A percentile compares a stretch with the other conserved stretches of the same genome.
Evolutionary conservation across 1,140 invertebrate species (phyloP).

Genomic region (Scaptomyza montana): DNA sequence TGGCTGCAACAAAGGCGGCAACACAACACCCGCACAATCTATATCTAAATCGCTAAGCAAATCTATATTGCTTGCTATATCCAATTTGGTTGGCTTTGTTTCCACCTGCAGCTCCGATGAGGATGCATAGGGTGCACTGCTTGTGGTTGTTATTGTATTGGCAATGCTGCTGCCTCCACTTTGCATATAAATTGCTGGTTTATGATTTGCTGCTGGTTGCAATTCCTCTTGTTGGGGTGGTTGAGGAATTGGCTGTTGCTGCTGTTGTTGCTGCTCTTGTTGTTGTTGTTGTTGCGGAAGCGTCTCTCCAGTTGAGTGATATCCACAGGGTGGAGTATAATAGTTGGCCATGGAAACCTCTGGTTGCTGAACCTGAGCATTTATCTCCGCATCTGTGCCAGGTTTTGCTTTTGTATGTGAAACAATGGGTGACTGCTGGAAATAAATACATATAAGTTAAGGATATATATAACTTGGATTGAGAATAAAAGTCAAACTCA

Average conservation of each 20-base stretch:
- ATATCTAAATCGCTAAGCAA: conserved; percentile 88
- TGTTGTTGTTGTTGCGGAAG: conserved; percentile 10
- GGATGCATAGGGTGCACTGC: conserved; percentile 67
- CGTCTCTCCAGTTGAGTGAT: conserved; percentile 51
- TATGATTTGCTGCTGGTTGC: conserved; percentile 10
- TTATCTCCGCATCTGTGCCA: neutral
- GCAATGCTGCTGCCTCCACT: conserved; percentile 68
- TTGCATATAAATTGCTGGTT: conserved; percentile 72
- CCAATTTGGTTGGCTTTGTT: conserved; percentile 28
- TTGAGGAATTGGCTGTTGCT: conserved; percentile 40
- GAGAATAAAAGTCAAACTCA: conserved; percentile 36
- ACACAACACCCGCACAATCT: conserved; percentile 86
- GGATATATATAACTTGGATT: neutral
- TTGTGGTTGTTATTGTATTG: conserved; percentile 74
- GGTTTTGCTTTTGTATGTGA: conserved; percentile 67
- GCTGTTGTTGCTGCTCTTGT: conserved; percentile 9
- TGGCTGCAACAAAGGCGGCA: conserved; percentile 67
- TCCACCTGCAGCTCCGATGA: conserved; percentile 39
- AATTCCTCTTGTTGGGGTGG: conserved; percentile 5
- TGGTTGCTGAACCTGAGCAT: conserved; percentile 2
- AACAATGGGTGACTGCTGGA: conserved; percentile 67
- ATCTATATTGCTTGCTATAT: conserved; percentile 87
- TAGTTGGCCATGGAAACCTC: conserved; percentile 45
- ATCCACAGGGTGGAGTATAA: conserved; percentile 75
- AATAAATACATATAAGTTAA: neutral